These are phyloP conservation scores for Echinops telfairi DNA, from an alignment of 2,113 vertebrate genomes.

Conservation along the genomic window DNA sequence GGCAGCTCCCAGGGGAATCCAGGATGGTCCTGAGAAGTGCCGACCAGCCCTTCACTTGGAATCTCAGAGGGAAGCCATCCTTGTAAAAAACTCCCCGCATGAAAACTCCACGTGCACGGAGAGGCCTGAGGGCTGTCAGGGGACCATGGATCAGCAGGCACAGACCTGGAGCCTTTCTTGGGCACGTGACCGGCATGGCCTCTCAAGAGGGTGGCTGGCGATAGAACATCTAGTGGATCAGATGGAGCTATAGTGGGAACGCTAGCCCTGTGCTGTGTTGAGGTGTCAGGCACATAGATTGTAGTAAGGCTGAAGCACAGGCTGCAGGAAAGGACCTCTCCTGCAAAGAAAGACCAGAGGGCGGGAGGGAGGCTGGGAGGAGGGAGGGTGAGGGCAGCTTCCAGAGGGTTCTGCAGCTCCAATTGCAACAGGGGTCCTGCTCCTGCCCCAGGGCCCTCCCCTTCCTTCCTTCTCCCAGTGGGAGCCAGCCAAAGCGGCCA, in stretches of 20 bases:
- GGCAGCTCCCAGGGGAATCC: neutral
- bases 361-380: neutral
- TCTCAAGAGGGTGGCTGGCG: neutral
- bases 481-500: neutral
- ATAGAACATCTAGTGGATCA: neutral
- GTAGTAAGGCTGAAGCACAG: constrained; percentile 77
- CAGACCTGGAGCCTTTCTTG: constrained; percentile 36
- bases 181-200: neutral
- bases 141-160: neutral
- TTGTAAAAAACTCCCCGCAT: neutral
- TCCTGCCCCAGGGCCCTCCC: neutral
- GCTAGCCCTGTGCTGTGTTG: constrained; percentile 72
- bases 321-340: constrained; percentile 51
- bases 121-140: neutral
- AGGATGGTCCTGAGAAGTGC: neutral
- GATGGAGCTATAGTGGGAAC: constrained; percentile 39
- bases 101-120: neutral
- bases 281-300: constrained; percentile 81
- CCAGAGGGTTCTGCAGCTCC: neutral
- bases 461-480: neutral
- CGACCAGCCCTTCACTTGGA: constrained; percentile 45
- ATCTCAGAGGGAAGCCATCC: neutral
- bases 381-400: neutral
- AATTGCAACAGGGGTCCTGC: neutral
- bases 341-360: neutral